Base-by-base conservation (phyloP, 1,140 invertebrate species). In the Andricus grossulariae region DNA sequence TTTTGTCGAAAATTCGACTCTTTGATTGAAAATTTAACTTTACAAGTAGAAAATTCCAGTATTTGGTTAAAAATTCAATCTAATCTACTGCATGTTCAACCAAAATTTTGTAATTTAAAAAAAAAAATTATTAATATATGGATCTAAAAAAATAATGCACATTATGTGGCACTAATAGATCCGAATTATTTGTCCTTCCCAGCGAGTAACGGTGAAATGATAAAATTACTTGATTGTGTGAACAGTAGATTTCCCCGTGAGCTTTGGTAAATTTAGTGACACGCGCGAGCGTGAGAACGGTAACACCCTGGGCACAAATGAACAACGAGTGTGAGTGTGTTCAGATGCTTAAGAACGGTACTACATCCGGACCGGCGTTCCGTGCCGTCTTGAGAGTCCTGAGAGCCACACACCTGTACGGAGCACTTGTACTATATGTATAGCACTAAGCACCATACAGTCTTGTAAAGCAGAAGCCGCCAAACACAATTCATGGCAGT, bases 221-320 rank as follows among this genome's bases (percentile, higher is more conserved):
- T 13, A 55, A 21, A 55, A 55, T 55, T 13, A 21, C 18, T 55
- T 19, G 1, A 55, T 19, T 55, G 54, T 55, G 6, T 19, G 21
- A 55, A 55, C 54, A 55, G 18, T 32, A 66, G 13, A n/a, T n/a
- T 66, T 66, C n/a, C 25, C 15, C 2, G 60, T n/a, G 60, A 66
- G 60, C 39, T 66, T 8, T 15, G 39, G 60, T 6, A 16, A 66
- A 66, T 66, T 66, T 66, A 66, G 60, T n/a, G 60, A 66, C 60
- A 66, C 60, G 60, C 60, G 60, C 60, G 60, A 66, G 60, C 60
- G 60, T 66, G 60, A 66, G 60, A 66, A 66, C 60, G 60, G 39
- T 66, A 66, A 66, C 60, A 66, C 60, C 60, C 60, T 66, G 60
- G 60, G 60, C 45, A 66, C 60, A 66, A 66, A 66, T 66, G 60